A percentile compares a stretch with the other conserved stretches of the same genome.
These are phyloP conservation scores for Anthrax anthrax DNA, from an alignment of 2,888 invertebrate species.

Conservation along the genomic window DNA sequence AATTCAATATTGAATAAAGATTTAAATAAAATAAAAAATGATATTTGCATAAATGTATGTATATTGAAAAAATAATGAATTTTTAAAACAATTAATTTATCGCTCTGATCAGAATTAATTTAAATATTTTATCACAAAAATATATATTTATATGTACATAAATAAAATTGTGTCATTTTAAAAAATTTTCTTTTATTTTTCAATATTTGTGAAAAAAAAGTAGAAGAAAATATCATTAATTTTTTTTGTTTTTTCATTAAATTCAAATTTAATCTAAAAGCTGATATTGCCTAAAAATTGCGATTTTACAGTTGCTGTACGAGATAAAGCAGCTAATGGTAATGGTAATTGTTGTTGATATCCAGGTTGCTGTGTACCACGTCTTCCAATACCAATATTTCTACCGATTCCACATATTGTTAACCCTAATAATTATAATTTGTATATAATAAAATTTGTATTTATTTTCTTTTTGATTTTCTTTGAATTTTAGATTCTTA, in stretches of 20 bases:
- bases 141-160: too few relatives aligned
- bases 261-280: conserved; percentile 22
- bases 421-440: conserved; percentile 22
- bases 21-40: too few relatives aligned
- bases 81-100: too few relatives aligned
- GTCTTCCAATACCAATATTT: conserved; percentile 27
- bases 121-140: too few relatives aligned
- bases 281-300: conserved; percentile 34
- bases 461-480: neutral
- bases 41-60: too few relatives aligned
- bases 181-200: too few relatives aligned
- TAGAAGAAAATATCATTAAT: neutral
- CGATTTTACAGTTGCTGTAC: conserved; percentile 33
- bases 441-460: neutral
- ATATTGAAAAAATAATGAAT: too few relatives aligned
- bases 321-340: conserved; percentile 32
- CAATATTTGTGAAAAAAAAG: too few relatives aligned
- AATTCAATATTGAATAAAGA: too few relatives aligned
- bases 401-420: conserved; percentile 36
- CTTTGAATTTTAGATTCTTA: neutral
- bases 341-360: conserved; percentile 22
- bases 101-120: too few relatives aligned
- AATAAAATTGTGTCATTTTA: too few relatives aligned
- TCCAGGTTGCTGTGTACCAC: conserved; percentile 24
- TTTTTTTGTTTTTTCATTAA: neutral